Base-by-base conservation (phyloP, 2,113 vertebrate genomes). In the Ailurus styani region DNA sequence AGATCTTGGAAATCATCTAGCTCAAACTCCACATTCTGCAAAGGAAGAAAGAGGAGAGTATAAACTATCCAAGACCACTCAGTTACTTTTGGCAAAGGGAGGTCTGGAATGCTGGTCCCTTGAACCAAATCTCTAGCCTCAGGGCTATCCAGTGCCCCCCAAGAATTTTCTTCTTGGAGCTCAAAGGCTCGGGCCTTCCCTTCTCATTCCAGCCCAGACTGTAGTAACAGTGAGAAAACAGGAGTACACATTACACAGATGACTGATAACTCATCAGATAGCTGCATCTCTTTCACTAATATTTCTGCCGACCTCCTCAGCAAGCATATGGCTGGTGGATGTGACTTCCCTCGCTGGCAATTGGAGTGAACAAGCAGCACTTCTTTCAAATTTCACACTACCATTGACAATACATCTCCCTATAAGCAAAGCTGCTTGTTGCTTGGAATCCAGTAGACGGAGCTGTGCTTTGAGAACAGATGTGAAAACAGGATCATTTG, bases 401-500 rank as follows among this genome's bases (percentile, higher is more conserved):
- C 45, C 50, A 10, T 11, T 7, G 34, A 68, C 87, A 37, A n/a
- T 25, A 23, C 2, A 20, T 37, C 23, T 84, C 50, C 45, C 60
- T 88, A 3, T 66, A 92, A 93, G 96, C 82, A 96, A 97, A 95
- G 31, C 31, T 68, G 73, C 29, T 13, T 91, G 90, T 50, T 57
- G 47, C 86, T 94, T 68, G 64, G 45, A 64, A 68, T 90, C 73
- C 57, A 52, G 50, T 60, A 91, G 73, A 70, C 0, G 0, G 81
- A 86, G 23, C 81, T 75, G 6, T 73, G 55, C 72, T 85, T 79
- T 57, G 18, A 29, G 2, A 73, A 70, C 78, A 87, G 54, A 91
- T 64, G 55, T 66, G 73, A 93, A 72, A n/a, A 81, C 10, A 55
- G 42, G 75, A 87, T 87, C 60, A 84, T 97, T 98, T 93, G 79